These are phyloP conservation scores for Athalia cordata DNA, from an alignment of 2,888 invertebrate species.

Conservation along the genomic window DNA sequence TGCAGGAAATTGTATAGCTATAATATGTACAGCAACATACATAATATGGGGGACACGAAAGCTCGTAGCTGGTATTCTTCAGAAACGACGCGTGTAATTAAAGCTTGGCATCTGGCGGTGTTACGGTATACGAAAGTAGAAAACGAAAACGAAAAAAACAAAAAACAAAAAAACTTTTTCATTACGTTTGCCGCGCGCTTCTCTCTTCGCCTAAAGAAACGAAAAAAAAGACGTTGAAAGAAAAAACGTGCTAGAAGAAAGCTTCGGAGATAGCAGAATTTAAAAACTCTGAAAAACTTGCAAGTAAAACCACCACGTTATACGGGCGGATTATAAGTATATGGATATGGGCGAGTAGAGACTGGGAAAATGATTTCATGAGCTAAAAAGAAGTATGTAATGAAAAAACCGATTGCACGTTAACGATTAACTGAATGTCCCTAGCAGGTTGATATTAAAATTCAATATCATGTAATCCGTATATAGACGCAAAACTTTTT, in stretches of 20 bases:
- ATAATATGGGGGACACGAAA: slow-evolving; percentile 12
- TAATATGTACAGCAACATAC: not conserved
- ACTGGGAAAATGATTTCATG: not conserved
- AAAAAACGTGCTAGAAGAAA: not conserved
- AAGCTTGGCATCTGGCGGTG: slow-evolving; percentile 32
- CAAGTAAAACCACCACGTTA: too few relatives aligned
- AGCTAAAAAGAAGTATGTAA: too few relatives aligned
- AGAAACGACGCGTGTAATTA: slow-evolving; percentile 35
- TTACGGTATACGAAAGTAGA: not conserved
- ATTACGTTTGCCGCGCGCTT: slow-evolving; percentile 17
- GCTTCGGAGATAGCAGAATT: too few relatives aligned
- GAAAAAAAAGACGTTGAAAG: not conserved
- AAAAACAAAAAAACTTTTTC: slow-evolving; percentile 13
- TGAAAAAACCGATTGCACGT: not conserved
- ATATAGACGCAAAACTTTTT: too few relatives aligned
- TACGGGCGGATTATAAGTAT: too few relatives aligned
- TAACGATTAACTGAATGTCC: too few relatives aligned
- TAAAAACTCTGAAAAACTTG: too few relatives aligned
- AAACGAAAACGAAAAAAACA: too few relatives aligned
- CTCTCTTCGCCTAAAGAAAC: not conserved
- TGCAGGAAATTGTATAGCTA: not conserved
- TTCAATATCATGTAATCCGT: too few relatives aligned
- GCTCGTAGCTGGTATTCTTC: slow-evolving; percentile 23
- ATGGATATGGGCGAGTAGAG: too few relatives aligned
- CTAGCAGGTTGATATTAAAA: too few relatives aligned